Evolutionary conservation across 1,140 invertebrate genomes (phyloP).

Genomic region (Rhopalosiphum padi): DNA sequence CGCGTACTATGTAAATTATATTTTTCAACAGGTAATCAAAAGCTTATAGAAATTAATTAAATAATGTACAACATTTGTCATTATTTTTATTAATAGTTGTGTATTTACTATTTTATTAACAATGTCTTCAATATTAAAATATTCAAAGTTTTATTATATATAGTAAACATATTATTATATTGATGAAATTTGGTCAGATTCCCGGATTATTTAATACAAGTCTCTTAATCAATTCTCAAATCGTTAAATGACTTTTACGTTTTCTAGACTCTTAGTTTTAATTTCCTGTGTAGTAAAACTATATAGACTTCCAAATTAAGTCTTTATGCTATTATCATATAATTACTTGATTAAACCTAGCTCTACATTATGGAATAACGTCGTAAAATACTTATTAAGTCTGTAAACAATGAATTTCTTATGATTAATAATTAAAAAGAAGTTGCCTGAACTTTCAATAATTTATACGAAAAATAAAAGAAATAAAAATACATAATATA

Average conservation of each 20-base stretch:
- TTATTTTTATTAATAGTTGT: not conserved
- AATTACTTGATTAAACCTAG: not conserved
- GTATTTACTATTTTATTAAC: not conserved
- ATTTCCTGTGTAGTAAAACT: not conserved
- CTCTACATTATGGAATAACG: not conserved
- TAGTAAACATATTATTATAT: not conserved
- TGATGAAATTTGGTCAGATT: not conserved
- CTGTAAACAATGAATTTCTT: not conserved
- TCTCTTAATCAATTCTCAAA: not conserved
- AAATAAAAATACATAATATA: not conserved
- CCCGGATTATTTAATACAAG: not conserved
- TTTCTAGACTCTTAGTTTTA: not conserved
- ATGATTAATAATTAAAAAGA: not conserved
- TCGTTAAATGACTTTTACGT: not conserved
- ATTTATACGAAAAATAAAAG: not conserved
- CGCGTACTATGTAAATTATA: not conserved
- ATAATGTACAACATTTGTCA: not conserved
- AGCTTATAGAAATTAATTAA: too few relatives aligned
- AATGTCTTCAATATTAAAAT: not conserved
- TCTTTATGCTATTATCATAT: not conserved
- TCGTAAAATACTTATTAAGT: not conserved
- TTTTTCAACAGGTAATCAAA: not conserved
- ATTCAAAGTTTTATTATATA: not conserved
- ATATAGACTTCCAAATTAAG: not conserved
- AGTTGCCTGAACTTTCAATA: not conserved